A percentile compares a stretch with the other conserved stretches of the same genome.
Evolutionary conservation across 2,113 vertebrate genomes (phyloP).

Genomic region (Geococcyx californianus): DNA sequence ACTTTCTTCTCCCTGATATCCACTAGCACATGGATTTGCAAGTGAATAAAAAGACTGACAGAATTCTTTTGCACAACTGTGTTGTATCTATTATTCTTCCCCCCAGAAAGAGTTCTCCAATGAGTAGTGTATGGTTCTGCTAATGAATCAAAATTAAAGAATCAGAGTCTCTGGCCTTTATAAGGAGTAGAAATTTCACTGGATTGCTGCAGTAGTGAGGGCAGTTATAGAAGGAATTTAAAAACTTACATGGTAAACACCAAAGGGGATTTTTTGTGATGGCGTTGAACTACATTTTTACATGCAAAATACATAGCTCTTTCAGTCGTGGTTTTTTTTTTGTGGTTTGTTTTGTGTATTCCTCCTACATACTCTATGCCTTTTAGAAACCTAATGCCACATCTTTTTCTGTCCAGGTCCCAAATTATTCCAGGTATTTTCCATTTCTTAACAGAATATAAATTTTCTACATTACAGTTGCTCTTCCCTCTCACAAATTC

Average conservation of each 20-base stretch:
- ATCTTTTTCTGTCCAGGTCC: background rate
- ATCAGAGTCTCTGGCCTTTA: background rate
- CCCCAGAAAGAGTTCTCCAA: background rate
- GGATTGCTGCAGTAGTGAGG: background rate
- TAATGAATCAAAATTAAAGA: background rate
- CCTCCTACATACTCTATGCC: background rate
- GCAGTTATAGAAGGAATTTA: background rate
- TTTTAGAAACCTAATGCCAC: background rate
- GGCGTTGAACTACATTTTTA: background rate
- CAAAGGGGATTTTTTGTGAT: background rate
- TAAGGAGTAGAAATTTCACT: background rate
- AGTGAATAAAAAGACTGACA: background rate
- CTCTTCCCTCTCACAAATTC: background rate
- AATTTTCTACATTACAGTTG: background rate
- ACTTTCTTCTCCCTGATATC: background rate
- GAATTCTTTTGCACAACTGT: background rate
- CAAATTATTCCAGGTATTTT: background rate
- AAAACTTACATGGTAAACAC: background rate
- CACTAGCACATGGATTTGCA: background rate
- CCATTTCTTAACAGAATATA: background rate
- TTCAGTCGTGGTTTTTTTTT: background rate
- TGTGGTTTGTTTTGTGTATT: background rate
- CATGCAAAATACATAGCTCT: background rate
- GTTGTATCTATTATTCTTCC: background rate
- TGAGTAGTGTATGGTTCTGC: fast-evolving